Base-by-base conservation (phyloP, 2,888 invertebrate species). In the Eledone cirrhosa region DNA sequence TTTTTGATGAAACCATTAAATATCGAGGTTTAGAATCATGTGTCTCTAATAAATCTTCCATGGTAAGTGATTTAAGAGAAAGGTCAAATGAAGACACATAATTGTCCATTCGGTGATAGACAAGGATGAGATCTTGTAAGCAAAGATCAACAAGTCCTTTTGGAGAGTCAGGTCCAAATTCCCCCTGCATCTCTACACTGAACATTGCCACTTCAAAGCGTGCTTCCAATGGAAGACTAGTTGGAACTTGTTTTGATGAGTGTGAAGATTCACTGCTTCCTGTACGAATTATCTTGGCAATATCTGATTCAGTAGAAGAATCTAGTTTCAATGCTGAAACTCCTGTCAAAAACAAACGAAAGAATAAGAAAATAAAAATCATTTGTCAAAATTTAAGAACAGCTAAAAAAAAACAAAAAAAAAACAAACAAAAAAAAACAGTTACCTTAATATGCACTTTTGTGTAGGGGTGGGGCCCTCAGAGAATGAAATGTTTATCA, bases 1-100 rank as follows among this genome's bases (percentile, higher is more conserved):
- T 80, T 48, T 77, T 80, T 3, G 82, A 77, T 0, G 90, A 90
- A 33, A 87, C 84, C 84, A 97, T 95, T 93, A 97, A 94, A 89
- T 94, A 94, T 53, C 97, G 93, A 91, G 96, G 95, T 85, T 94
- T 94, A 0, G 96, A 95, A 69, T 94, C 94, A 29, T 93, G 93
- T 2, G 94, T 93, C 87, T 95, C 94, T 13, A 95, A 93, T 5
- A 97, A 92, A 91, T 98, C 97, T 90, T 97, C 97, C 95, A 98
- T 96, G 5, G 95, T 93, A 31, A 98, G 93, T 0, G 97, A 96
- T 83, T 95, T 94, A 13, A 98, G 92, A 0, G 95, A 94, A 7
- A 91, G 80, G 59, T 95, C 94, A 78, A 96, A 92, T 83, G 93
- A 93, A 5, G 95, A 95, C 89, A 95, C 94, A 85, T 93, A 93